A percentile compares a stretch with the other conserved stretches of the same genome.
phyloP scores from a whole-genome alignment of 2,797 vertebrate genomes.

The Caiman crocodilus region DNA sequence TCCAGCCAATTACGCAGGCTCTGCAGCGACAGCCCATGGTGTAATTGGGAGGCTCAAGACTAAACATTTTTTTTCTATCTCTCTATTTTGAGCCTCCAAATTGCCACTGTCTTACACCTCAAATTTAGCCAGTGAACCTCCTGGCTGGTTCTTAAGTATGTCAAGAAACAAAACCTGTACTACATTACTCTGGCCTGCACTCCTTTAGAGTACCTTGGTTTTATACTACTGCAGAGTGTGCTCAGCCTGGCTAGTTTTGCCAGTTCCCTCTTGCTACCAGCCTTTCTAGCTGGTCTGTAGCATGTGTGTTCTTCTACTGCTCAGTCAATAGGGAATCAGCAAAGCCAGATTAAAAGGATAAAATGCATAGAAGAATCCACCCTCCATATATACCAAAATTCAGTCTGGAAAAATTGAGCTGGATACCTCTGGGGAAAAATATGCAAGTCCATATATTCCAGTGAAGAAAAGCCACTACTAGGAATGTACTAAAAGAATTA shows the following conservation, averaged over 20 bases:
- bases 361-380: not conserved
- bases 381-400: not conserved
- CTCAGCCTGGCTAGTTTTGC: not conserved
- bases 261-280: not conserved
- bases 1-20: not conserved
- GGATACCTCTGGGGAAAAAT: not conserved
- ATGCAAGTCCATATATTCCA: not conserved
- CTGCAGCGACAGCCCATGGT: not conserved
- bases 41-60: not conserved
- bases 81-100: not conserved
- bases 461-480: not conserved
- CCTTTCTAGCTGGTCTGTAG: accelerated
- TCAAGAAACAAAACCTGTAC: not conserved
- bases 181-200: not conserved
- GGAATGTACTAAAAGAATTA: not conserved
- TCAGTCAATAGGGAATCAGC: not conserved
- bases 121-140: not conserved
- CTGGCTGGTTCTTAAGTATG: not conserved
- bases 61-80: not conserved
- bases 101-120: not conserved
- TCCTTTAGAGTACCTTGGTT: not conserved
- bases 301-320: not conserved
- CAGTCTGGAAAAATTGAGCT: not conserved
- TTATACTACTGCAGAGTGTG: not conserved
- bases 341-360: not conserved